A percentile compares a stretch with the other conserved stretches of the same genome.
phyloP scores from a whole-genome alignment of 2,797 vertebrate genomes.

The Glossophaga mutica region DNA sequence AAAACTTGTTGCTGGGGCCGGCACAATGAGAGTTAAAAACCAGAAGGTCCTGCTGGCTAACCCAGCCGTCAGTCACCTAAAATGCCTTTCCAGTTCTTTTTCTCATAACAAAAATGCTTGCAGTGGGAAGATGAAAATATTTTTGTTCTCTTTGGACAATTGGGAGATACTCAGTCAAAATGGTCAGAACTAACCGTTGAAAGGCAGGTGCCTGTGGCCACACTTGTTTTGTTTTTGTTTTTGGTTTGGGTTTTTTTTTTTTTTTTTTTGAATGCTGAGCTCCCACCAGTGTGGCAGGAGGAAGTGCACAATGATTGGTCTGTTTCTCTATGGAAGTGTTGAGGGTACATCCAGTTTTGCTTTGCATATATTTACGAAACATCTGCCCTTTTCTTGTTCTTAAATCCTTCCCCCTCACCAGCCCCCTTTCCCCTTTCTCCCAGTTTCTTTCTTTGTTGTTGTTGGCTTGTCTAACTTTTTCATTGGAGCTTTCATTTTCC shows the following conservation, averaged over 20 bases:
- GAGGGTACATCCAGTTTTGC: constrained; percentile 70
- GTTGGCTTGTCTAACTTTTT: constrained; percentile 64
- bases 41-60: background rate
- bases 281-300: constrained; percentile 40
- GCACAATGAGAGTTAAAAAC: constrained; percentile 63
- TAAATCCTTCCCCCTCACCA: constrained; percentile 57
- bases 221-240: too few relatives aligned
- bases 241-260: background rate
- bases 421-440: constrained; percentile 56
- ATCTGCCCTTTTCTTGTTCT: constrained; percentile 72
- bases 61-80: constrained; percentile 12
- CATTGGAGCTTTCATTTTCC: constrained; percentile 59
- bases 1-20: background rate
- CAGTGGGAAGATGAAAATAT: constrained; percentile 62
- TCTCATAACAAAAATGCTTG: constrained; percentile 53
- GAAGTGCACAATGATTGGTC: constrained; percentile 71
- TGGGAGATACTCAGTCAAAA: constrained; percentile 22
- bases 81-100: constrained; percentile 14
- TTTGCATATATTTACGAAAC: constrained; percentile 75
- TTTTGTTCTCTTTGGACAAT: constrained; percentile 49
- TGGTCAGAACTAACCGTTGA: constrained; percentile 36
- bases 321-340: constrained; percentile 58
- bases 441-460: constrained; percentile 69
- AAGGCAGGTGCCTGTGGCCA: constrained; percentile 47
- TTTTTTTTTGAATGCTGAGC: background rate